A percentile compares a stretch with the other conserved stretches of the same genome.
These are phyloP conservation scores for Lutjanus argentimaculatus DNA, from an alignment of 2,797 vertebrate genomes.

Conservation along the genomic window DNA sequence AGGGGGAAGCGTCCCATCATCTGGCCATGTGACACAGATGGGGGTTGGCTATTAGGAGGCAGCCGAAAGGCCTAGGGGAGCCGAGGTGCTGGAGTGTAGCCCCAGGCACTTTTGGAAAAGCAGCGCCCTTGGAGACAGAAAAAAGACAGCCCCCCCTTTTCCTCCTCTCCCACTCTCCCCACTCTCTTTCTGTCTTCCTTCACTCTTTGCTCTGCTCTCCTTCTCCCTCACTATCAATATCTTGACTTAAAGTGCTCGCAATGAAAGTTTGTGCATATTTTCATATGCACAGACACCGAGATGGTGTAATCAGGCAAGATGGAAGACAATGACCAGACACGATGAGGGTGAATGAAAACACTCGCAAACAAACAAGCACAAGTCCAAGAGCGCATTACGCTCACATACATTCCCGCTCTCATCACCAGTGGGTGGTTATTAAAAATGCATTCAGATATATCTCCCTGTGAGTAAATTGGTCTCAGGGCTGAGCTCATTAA, in stretches of 20 bases:
- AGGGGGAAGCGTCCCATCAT: constrained; percentile 97
- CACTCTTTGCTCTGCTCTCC: constrained; percentile 64
- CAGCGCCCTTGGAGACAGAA: constrained; percentile 92
- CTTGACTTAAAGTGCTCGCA: constrained; percentile 79
- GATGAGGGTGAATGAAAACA: constrained; percentile 56
- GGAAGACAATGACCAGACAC: constrained; percentile 73
- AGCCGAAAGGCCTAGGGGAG: constrained; percentile 98
- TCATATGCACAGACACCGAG: constrained; percentile 35
- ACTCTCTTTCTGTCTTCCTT: constrained; percentile 63
- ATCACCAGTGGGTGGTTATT: constrained; percentile 85
- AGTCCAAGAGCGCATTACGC: constrained; percentile 70
- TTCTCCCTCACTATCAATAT: constrained; percentile 63
- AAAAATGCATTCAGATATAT: constrained; percentile 86
- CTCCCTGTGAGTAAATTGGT: constrained; percentile 83
- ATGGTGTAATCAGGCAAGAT: constrained; percentile 67
- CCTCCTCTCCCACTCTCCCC: constrained; percentile 42
- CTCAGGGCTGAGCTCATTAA: constrained; percentile 86
- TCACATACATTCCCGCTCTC: constrained; percentile 77
- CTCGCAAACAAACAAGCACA: constrained; percentile 74
- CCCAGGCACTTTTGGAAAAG: constrained; percentile 97
- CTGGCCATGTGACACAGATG: constrained; percentile 99
- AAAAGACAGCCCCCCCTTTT: constrained; percentile 71
- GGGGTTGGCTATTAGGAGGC: constrained; percentile 99
- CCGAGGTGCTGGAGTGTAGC: constrained; percentile 98
- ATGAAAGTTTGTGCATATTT: constrained; percentile 78